These are phyloP conservation scores for Zaprionus taronus DNA, from an alignment of 1,140 invertebrate genomes.

Conservation along the genomic window DNA sequence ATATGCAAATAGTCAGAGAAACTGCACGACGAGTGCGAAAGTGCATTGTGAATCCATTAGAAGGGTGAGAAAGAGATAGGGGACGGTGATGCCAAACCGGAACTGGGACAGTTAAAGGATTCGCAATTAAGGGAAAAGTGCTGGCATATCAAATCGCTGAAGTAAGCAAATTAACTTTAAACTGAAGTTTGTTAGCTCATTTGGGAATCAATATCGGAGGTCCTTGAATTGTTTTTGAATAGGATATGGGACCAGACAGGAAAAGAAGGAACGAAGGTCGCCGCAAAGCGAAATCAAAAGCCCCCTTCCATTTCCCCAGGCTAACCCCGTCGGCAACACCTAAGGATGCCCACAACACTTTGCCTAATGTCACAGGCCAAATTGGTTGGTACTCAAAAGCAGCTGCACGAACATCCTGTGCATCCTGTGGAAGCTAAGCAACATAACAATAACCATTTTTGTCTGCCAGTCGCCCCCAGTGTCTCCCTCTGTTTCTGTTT, in stretches of 20 bases:
- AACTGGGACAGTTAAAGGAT: background rate
- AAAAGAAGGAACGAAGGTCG: constrained; percentile 17
- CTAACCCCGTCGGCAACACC: constrained; percentile 29
- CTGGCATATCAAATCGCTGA: constrained; percentile 24
- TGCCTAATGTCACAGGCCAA: constrained; percentile 61
- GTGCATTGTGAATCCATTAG: background rate
- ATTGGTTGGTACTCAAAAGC: constrained; percentile 49
- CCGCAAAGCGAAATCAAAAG: constrained; percentile 31
- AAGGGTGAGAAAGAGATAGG: background rate
- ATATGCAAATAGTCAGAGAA: constrained; percentile 58
- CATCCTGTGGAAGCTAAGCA: constrained; percentile 57
- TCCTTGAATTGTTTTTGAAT: constrained; percentile 16
- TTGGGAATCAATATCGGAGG: constrained; percentile 28
- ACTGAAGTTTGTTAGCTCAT: constrained; percentile 10
- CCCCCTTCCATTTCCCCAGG: background rate
- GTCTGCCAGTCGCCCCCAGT: constrained; percentile 28
- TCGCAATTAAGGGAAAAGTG: constrained; percentile 4
- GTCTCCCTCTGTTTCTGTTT: background rate
- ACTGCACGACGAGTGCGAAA: constrained; percentile 14
- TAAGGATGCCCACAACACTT: constrained; percentile 38
- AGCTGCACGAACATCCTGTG: constrained; percentile 67
- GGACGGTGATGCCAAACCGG: background rate
- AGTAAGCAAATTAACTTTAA: constrained; percentile 34
- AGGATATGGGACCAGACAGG: too few species aligned
- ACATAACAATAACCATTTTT: constrained; percentile 78